Conservation (phyloP, 53 echinoderm and acorn worm species). For the Hippasteria phrygiana region DNA sequence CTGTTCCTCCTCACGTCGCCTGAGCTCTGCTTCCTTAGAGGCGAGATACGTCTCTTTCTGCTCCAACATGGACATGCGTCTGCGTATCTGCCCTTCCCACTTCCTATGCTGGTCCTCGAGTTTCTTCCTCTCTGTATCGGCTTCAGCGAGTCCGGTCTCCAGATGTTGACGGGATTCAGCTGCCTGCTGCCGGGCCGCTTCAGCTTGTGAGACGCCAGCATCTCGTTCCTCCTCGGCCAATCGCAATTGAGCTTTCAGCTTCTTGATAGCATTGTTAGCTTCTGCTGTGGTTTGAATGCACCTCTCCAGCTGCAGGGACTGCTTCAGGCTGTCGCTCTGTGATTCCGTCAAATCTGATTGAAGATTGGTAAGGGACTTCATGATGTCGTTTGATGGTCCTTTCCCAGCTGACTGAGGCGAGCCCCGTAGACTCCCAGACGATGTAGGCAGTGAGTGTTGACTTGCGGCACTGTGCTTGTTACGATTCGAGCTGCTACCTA, state of each 20-base stretch:
- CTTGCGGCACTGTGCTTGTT: constrained; percentile 40
- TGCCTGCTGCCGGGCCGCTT: constrained; percentile 31
- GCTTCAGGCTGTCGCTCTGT: constrained; percentile 59
- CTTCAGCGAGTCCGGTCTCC: constrained; percentile 40
- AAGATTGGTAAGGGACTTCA: constrained; percentile 40
- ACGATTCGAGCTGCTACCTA: constrained; percentile 10
- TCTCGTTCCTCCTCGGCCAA: constrained; percentile 56
- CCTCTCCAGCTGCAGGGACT: constrained; percentile 67
- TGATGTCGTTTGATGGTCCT: constrained; percentile 36
- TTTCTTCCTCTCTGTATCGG: constrained; percentile 39
- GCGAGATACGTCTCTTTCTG: constrained; percentile 60
- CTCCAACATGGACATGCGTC: constrained; percentile 58
- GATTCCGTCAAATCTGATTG: constrained; percentile 63
- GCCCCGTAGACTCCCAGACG: background rate
- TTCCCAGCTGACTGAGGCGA: background rate
- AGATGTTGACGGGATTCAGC: constrained; percentile 43
- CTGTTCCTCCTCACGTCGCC: constrained; percentile 62
- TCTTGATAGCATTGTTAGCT: constrained; percentile 62
- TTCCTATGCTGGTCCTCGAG: constrained; percentile 62
- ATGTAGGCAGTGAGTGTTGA: background rate
- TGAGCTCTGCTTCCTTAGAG: constrained; percentile 58
- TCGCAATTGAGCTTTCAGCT: constrained; percentile 41
- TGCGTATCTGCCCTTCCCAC: constrained; percentile 59
- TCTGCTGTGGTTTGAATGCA: constrained; percentile 70
- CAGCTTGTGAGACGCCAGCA: constrained; percentile 35